Percentiles rank a stretch among this genome's conserved stretches.
Conservation (phyloP, 2,113 vertebrate species). For the Misgurnus anguillicaudatus region DNA sequence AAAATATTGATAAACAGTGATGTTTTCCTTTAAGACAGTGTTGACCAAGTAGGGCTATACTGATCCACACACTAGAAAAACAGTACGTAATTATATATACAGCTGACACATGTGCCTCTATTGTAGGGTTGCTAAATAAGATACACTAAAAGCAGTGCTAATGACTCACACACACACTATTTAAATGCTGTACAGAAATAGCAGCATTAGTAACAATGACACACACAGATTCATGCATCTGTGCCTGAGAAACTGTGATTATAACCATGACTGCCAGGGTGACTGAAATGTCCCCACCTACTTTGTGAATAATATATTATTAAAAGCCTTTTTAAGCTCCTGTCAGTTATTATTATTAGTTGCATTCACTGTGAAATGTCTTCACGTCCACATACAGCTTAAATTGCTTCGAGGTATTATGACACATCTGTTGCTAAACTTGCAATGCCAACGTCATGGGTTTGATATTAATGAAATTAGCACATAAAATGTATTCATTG, state of each 20-base stretch:
- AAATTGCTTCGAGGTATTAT: too few relatives aligned
- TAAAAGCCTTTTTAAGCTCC: constrained; percentile 39
- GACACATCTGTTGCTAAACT: too few relatives aligned
- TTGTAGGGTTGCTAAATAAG: constrained; percentile 55
- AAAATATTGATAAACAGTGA: too few relatives aligned
- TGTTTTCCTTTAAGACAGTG: too few relatives aligned
- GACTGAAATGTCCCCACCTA: constrained; percentile 24
- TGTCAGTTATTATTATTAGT: neutral
- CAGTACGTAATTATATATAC: neutral
- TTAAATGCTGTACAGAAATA: neutral
- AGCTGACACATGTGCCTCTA: constrained; percentile 43
- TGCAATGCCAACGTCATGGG: too few relatives aligned
- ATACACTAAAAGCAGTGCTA: constrained; percentile 9
- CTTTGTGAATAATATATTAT: constrained; percentile 34
- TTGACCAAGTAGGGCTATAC: too few relatives aligned
- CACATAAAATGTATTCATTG: too few relatives aligned
- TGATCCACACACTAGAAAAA: neutral
- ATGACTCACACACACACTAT: constrained; percentile 24
- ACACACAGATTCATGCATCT: neutral
- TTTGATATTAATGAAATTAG: too few relatives aligned
- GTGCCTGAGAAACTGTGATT: constrained; percentile 31
- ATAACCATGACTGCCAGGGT: constrained; percentile 31
- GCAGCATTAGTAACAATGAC: constrained; percentile 7
- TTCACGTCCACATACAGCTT: too few relatives aligned
- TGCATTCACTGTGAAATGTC: too few relatives aligned